Evolutionary conservation across 2,113 vertebrate genomes (phyloP), one percentile per base, ranked within the genome.

Genomic region (Thomomys bottae): DNA sequence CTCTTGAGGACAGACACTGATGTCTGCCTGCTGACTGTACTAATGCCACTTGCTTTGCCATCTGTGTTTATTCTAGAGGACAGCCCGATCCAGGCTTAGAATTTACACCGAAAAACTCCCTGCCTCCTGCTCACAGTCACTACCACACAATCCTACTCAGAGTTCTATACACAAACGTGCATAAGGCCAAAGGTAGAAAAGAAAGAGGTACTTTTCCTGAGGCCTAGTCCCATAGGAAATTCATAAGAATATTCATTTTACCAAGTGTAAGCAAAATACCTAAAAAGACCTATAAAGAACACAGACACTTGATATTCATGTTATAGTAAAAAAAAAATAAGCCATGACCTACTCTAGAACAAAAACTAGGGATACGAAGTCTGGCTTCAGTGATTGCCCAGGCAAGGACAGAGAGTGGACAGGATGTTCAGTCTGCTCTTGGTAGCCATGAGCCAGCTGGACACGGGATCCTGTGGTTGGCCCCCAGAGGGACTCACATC

Each of bases 381-480:
- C 3, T 26, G 24, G 59, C 21, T 9, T 61, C 21, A 61, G 59
- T 61, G 49, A 54, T 54, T 54, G 49, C 4, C 49, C 12, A 17
- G 49, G 49, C 49, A 12, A 54, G 49, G 49, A 54, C 49, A 54
- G 49, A 17, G 0, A 11, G 30, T 3, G 1, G 10, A 9, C 8
- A 32, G n/a, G 3, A 17, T 24, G 9, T 63, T 20, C 20, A 64
- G 15, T 8, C 57, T 14, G 34, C 26, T 14, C 32, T 18, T 8
- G 1, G 24, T 34, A 24, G 30, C 20, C 8, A 6, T 3, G 38
- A 3, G 45, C 28, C n/a, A 12, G 32, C 10, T 61, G 32, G 40
- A 2, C 57, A n/a, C 2, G 8, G 8, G 6, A 24, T 1, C 3
- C 49, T 5, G 12, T n/a, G 7, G 14, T 2, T 14, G 1, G 36